Conservation (phyloP, 2,113 vertebrate genomes). For the Brachirus orientalis region DNA sequence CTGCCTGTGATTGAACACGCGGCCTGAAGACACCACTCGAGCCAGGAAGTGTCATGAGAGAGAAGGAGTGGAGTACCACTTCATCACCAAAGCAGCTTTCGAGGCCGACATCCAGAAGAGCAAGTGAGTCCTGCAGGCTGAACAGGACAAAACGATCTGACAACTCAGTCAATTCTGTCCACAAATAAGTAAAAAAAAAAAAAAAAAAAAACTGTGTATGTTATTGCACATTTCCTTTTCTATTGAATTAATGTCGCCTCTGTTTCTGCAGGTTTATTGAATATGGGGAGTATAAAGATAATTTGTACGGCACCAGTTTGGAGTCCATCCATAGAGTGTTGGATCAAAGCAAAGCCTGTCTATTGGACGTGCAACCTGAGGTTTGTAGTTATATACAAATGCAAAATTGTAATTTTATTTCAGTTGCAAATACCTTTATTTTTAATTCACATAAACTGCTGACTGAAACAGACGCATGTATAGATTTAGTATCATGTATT, state of each 20-base stretch:
- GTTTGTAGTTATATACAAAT: constrained; percentile 75
- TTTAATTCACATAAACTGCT: not conserved
- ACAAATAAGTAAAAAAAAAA: too few species aligned
- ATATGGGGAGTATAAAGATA: constrained; percentile 93
- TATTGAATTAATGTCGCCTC: not conserved
- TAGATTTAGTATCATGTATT: too few species aligned
- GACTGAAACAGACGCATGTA: too few species aligned
- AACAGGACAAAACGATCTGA: not conserved
- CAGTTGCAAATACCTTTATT: not conserved
- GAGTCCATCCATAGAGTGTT: constrained; percentile 88
- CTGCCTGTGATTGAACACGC: not conserved
- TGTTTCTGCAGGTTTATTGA: constrained; percentile 87
- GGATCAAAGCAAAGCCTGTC: constrained; percentile 89
- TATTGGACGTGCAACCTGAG: constrained; percentile 94
- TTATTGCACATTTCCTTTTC: too few species aligned
- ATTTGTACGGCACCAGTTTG: constrained; percentile 92
- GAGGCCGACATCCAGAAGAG: constrained; percentile 89
- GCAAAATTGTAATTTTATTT: not conserved
- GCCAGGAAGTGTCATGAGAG: constrained; percentile 90
- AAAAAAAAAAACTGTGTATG: too few species aligned
- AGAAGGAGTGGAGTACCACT: constrained; percentile 94
- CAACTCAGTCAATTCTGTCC: too few species aligned
- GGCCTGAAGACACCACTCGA: constrained; percentile 88
- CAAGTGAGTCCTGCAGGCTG: constrained; percentile 80
- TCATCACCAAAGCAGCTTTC: constrained; percentile 90